Conservation (phyloP, 2,888 invertebrate species). For the Lasioglossum villosulum region DNA sequence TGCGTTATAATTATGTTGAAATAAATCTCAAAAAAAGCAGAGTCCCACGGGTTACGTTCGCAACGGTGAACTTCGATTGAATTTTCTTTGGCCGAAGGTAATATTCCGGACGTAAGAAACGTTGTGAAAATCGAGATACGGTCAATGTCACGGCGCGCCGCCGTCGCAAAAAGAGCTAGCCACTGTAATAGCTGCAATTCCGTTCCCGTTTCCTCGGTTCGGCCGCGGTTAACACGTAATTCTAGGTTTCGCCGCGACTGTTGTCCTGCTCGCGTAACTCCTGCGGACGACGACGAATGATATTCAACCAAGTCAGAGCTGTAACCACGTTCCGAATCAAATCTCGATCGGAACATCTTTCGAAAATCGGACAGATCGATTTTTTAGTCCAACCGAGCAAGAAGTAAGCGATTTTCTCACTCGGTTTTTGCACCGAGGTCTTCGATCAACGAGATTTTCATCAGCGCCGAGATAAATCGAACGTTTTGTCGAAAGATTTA, state of each 20-base stretch:
- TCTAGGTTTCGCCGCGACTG: slow-evolving; percentile 43
- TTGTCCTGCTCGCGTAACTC: slow-evolving; percentile 59
- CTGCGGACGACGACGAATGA: not conserved
- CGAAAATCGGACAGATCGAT: not conserved
- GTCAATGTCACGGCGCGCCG: slow-evolving; percentile 8
- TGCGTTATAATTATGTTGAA: no score
- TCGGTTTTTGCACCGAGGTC: not conserved
- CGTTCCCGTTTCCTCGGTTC: slow-evolving; percentile 64
- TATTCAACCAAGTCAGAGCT: not conserved
- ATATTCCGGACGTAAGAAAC: not conserved
- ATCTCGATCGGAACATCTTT: not conserved
- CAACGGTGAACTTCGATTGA: not conserved
- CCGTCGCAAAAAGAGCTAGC: slow-evolving; percentile 45
- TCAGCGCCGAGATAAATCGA: not conserved
- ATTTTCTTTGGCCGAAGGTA: not conserved
- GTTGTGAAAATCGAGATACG: not conserved
- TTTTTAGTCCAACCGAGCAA: not conserved
- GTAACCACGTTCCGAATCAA: not conserved
- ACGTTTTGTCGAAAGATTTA: not conserved
- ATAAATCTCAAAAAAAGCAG: not conserved
- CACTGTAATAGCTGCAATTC: slow-evolving; percentile 62
- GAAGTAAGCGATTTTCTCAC: no score
- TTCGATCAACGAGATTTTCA: not conserved
- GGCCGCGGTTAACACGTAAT: slow-evolving; percentile 49
- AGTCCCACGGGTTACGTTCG: not conserved